These are phyloP conservation scores for Cataglyphis albicans DNA, from an alignment of 2,888 invertebrate species.

Conservation along the genomic window DNA sequence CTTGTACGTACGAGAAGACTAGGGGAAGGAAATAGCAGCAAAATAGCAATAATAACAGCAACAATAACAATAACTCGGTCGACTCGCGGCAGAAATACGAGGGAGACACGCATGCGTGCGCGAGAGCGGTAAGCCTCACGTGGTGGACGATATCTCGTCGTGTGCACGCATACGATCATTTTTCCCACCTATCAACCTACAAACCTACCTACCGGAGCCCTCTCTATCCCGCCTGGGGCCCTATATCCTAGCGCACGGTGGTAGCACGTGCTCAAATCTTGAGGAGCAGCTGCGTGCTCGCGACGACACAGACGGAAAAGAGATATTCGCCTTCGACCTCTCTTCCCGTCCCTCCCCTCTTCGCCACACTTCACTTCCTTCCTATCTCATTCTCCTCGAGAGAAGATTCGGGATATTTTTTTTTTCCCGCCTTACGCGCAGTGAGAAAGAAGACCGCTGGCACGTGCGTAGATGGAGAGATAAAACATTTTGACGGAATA, in stretches of 20 bases:
- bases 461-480: constrained; percentile 4
- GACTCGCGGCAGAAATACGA: constrained; percentile 26
- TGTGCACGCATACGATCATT: constrained; percentile 40
- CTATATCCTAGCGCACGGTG: constrained; percentile 73
- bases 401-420: constrained; percentile 3
- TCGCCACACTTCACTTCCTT: constrained; percentile 63
- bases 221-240: constrained; percentile 37
- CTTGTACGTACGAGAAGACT: background rate
- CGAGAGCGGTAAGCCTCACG: constrained; percentile 58
- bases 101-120: constrained; percentile 74
- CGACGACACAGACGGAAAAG: constrained; percentile 79
- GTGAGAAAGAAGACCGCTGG: constrained; percentile 40
- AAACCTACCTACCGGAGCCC: constrained; percentile 61
- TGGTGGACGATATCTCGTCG: constrained; percentile 45
- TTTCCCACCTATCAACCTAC: constrained; percentile 64
- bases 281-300: constrained; percentile 81
- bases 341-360: constrained; percentile 76
- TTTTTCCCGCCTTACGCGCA: background rate
- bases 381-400: constrained; percentile 52
- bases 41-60: constrained; percentile 15
- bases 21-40: constrained; percentile 37
- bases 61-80: constrained; percentile 32
- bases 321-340: constrained; percentile 81
- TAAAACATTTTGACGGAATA: constrained; percentile 9
- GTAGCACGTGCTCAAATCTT: constrained; percentile 85